A percentile compares a stretch with the other conserved stretches of the same genome.
phyloP scores from a whole-genome alignment of 2,888 invertebrate genomes.

The Arrhopalites spinosus region DNA sequence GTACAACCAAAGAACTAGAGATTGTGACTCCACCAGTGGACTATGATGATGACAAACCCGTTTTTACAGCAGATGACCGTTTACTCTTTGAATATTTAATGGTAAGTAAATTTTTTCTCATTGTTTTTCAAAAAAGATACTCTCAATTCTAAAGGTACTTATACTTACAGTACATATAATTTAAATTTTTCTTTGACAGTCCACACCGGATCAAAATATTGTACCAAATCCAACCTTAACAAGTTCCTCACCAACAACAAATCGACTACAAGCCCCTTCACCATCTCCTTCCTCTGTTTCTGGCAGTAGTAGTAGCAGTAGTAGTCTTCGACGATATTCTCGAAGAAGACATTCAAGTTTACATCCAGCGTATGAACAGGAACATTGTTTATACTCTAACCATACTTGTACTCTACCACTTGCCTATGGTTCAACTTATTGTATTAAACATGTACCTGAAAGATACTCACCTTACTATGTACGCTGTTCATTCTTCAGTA shows the following conservation, averaged over 20 bases:
- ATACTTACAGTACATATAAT: background rate
- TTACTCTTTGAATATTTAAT: slow-evolving; percentile 6
- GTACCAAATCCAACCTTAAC: background rate
- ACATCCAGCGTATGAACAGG: slow-evolving; percentile 29
- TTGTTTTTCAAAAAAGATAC: background rate
- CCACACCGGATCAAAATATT: background rate
- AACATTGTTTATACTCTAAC: slow-evolving; percentile 30
- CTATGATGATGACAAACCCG: background rate
- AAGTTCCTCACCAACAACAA: background rate
- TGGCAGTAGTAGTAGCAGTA: slow-evolving; percentile 14
- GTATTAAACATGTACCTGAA: slow-evolving; percentile 30
- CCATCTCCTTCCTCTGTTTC: slow-evolving; percentile 29
- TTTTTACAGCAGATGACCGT: background rate
- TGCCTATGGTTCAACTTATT: slow-evolving; percentile 21
- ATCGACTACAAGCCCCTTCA: slow-evolving; percentile 19
- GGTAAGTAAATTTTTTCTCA: background rate
- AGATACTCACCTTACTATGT: slow-evolving; percentile 28
- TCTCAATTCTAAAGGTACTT: no score
- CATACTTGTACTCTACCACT: slow-evolving; percentile 25
- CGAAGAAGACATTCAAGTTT: slow-evolving; percentile 22
- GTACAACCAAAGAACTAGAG: background rate
- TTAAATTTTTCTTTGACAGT: slow-evolving; percentile 1
- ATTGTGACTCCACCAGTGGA: background rate
- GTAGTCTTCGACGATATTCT: slow-evolving; percentile 21
- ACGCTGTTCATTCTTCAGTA: slow-evolving; percentile 19